Evolutionary conservation across 2,113 vertebrate species (phyloP).

Genomic region (Rhadina sibilatrix): DNA sequence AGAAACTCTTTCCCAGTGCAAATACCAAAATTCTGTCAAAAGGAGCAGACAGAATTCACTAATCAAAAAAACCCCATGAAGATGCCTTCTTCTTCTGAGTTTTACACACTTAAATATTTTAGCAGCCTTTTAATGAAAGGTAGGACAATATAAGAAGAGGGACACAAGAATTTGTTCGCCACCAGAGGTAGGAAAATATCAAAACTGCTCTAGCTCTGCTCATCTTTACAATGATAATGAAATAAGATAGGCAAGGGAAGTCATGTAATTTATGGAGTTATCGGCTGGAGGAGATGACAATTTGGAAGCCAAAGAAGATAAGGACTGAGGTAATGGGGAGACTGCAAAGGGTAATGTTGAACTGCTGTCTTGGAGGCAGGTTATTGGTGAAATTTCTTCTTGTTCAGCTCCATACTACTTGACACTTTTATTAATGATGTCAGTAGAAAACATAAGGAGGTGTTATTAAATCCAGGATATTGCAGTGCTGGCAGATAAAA

Average conservation of each 20-base stretch:
- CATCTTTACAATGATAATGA: not conserved
- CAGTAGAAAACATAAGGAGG: not conserved
- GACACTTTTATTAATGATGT: conserved; percentile 32
- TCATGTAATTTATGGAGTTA: not conserved
- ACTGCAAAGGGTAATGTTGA: not conserved
- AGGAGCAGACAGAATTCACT: not conserved
- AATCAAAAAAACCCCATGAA: not conserved
- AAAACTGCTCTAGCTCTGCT: not conserved
- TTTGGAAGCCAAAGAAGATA: not conserved
- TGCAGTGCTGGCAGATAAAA: not conserved
- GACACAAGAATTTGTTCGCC: not conserved
- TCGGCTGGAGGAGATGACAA: not conserved
- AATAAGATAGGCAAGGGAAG: not conserved
- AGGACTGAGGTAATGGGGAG: not conserved
- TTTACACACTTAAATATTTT: not conserved
- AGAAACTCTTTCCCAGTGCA: not conserved
- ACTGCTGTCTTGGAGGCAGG: not conserved
- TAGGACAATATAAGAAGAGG: not conserved
- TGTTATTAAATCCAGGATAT: not conserved
- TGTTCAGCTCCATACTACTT: not conserved
- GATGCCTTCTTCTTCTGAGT: not conserved
- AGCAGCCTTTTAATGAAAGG: not conserved
- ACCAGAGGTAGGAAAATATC: not conserved
- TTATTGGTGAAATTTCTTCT: conserved; percentile 1
- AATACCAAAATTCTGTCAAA: not conserved